These are phyloP conservation scores for Gephyroberyx darwinii DNA, from an alignment of 2,797 vertebrate species.

Conservation along the genomic window DNA sequence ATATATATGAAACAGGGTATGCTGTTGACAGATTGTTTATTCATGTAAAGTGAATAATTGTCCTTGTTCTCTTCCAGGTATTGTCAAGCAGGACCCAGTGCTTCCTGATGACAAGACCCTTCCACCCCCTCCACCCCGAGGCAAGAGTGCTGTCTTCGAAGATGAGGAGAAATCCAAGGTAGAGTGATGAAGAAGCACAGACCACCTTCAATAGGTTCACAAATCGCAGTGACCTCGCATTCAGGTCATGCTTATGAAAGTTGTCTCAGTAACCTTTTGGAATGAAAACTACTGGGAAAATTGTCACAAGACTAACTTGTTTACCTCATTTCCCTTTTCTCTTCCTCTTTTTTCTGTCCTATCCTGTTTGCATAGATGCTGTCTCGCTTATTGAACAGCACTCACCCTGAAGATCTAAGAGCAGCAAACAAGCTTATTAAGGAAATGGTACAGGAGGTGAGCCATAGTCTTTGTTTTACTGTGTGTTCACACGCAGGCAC, in stretches of 20 bases:
- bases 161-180: conserved; percentile 99
- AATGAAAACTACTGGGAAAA: conserved; percentile 20
- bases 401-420: conserved; percentile 93
- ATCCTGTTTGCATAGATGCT: conserved; percentile 84
- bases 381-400: conserved; percentile 94
- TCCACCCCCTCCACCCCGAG: conserved; percentile 85
- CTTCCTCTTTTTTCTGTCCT: conserved; percentile 22
- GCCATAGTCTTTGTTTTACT: conserved; percentile 44
- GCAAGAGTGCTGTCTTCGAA: conserved; percentile 93
- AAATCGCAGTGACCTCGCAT: not conserved
- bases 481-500: conserved; percentile 1
- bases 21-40: conserved; percentile 10
- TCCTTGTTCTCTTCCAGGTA: conserved; percentile 84
- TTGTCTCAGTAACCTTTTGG: not conserved
- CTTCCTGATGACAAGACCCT: conserved; percentile 88
- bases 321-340: conserved; percentile 32
- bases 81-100: conserved; percentile 92
- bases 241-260: not conserved
- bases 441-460: conserved; percentile 99
- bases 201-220: not conserved
- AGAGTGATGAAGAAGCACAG: conserved; percentile 8
- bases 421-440: conserved; percentile 99
- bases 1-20: not conserved
- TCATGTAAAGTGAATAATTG: conserved; percentile 24
- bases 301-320: conserved; percentile 4